phyloP scores from a whole-genome alignment of 2,888 invertebrate genomes.

The Prenolepis imparis region DNA sequence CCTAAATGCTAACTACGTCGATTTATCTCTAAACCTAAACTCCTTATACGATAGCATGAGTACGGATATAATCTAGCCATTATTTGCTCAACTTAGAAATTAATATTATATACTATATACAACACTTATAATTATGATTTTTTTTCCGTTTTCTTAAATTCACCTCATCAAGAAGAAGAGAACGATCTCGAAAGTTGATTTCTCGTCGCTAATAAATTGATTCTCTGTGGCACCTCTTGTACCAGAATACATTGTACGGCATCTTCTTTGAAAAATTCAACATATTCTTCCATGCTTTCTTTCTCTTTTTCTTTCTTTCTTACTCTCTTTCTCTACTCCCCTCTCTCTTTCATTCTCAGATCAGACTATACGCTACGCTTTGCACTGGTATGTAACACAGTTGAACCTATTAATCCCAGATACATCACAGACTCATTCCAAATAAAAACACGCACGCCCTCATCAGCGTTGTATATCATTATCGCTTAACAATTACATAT shows the following conservation, averaged over 20 bases:
- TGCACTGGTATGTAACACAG: conserved; percentile 69
- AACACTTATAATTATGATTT: conserved; percentile 82
- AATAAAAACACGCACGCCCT: conserved; percentile 85
- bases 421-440: conserved; percentile 83
- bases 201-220: conserved; percentile 21
- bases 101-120: conserved; percentile 86
- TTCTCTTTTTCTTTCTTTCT: not conserved
- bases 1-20: conserved; percentile 85
- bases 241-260: conserved; percentile 48
- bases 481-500: conserved; percentile 82
- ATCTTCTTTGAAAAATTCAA: conserved; percentile 9
- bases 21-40: conserved; percentile 78
- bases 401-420: conserved; percentile 72
- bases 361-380: conserved; percentile 55
- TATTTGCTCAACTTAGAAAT: conserved; percentile 84
- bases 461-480: conserved; percentile 78
- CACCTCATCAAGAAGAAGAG: conserved; percentile 79
- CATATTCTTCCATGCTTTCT: not conserved
- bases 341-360: conserved; percentile 1
- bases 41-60: conserved; percentile 66
- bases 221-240: conserved; percentile 21
- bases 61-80: conserved; percentile 83
- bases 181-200: conserved; percentile 64
- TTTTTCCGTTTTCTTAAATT: conserved; percentile 68
- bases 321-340: not conserved